A percentile compares a stretch with the other conserved stretches of the same genome.
Conservation (phyloP, 2,797 vertebrate genomes). For the Mormyrus proboscirostris region DNA sequence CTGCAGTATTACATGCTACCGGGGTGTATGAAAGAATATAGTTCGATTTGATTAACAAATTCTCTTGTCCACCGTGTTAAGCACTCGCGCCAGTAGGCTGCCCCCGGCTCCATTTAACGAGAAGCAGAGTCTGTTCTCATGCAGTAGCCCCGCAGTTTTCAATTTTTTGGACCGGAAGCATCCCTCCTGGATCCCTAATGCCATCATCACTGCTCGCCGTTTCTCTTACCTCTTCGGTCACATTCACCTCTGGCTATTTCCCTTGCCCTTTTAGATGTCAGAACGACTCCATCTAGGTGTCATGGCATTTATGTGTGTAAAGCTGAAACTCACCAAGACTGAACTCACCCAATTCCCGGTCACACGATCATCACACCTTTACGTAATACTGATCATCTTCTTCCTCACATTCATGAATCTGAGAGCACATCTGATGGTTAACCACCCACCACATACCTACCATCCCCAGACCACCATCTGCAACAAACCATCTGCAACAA, state of each 20-base stretch:
- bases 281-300: neutral
- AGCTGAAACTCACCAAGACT: neutral
- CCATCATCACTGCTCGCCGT: neutral
- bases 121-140: neutral
- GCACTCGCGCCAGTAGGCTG: neutral
- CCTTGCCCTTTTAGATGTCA: neutral
- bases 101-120: neutral
- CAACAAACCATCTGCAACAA: neutral
- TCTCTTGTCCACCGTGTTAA: neutral
- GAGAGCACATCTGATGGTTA: neutral
- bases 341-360: neutral
- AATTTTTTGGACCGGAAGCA: neutral
- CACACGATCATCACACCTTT: neutral
- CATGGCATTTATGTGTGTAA: neutral
- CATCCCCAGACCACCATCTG: neutral
- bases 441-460: neutral
- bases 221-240: neutral
- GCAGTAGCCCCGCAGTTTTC: neutral
- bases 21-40: neutral
- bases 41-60: neutral
- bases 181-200: neutral
- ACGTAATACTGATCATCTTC: neutral
- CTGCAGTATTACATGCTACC: neutral
- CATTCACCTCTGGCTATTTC: neutral
- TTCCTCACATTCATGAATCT: neutral